A percentile compares a stretch with the other conserved stretches of the same genome.
Evolutionary conservation across 2,888 invertebrate species (phyloP).

Genomic region (Philopedon plagiatum): DNA sequence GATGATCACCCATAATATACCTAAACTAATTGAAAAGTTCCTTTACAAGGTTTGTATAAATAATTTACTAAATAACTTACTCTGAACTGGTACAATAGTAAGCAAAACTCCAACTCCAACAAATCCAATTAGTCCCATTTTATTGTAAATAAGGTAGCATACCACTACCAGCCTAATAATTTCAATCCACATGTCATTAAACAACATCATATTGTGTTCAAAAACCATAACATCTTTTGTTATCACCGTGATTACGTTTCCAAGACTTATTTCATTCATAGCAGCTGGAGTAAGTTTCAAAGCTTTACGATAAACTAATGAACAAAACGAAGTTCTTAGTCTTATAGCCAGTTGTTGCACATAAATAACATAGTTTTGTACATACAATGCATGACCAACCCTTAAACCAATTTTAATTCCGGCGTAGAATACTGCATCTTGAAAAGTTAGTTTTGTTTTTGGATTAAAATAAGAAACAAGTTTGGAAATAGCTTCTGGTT

Average conservation of each 20-base stretch:
- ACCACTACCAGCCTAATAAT: slow-evolving; percentile 87
- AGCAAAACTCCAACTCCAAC: slow-evolving; percentile 72
- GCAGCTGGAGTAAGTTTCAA: slow-evolving; percentile 56
- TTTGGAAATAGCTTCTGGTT: slow-evolving; percentile 77
- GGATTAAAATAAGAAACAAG: slow-evolving; percentile 79
- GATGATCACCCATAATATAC: neutral
- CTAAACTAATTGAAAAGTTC: neutral
- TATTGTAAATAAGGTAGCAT: slow-evolving; percentile 81
- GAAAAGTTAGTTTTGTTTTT: slow-evolving; percentile 61
- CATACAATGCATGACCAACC: slow-evolving; percentile 76
- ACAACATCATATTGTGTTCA: slow-evolving; percentile 87
- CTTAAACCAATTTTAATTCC: slow-evolving; percentile 80
- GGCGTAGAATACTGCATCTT: slow-evolving; percentile 82
- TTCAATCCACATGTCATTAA: slow-evolving; percentile 94
- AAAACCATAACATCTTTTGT: slow-evolving; percentile 95
- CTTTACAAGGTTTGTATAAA: too few relatives aligned
- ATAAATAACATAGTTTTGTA: slow-evolving; percentile 88
- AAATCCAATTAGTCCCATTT: slow-evolving; percentile 71
- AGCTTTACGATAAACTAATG: slow-evolving; percentile 84
- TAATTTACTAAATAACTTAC: too few relatives aligned
- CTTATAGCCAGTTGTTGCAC: slow-evolving; percentile 86
- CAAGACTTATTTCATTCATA: slow-evolving; percentile 61
- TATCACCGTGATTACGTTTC: slow-evolving; percentile 87
- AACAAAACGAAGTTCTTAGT: slow-evolving; percentile 85
- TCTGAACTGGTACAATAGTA: slow-evolving; percentile 54